Percentiles rank a stretch among this genome's conserved stretches.
These are phyloP conservation scores for Loripinus fragilis DNA, from an alignment of 2,888 invertebrate genomes.

Conservation along the genomic window DNA sequence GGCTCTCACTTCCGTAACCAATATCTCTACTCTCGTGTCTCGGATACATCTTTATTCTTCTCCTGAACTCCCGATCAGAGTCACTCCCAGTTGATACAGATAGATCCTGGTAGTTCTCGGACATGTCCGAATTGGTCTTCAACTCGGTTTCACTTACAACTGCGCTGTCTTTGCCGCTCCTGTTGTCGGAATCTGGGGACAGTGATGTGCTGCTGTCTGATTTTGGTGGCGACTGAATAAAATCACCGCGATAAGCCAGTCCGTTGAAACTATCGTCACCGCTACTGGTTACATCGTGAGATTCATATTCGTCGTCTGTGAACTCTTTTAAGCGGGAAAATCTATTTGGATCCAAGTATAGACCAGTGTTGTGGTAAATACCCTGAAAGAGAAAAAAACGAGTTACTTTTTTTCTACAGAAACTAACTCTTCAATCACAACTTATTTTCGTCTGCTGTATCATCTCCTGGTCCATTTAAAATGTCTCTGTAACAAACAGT, in stretches of 20 bases:
- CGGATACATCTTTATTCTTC: slow-evolving; percentile 46
- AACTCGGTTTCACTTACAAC: slow-evolving; percentile 76
- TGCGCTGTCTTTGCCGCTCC: slow-evolving; percentile 76
- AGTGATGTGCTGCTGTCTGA: slow-evolving; percentile 55
- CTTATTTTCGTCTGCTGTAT: too few relatives aligned
- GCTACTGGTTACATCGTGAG: slow-evolving; percentile 56
- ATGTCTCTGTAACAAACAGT: too few relatives aligned
- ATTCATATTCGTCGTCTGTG: slow-evolving; percentile 54
- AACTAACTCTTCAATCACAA: too few relatives aligned
- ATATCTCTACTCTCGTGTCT: slow-evolving; percentile 76
- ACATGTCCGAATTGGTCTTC: slow-evolving; percentile 72
- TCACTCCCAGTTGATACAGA: slow-evolving; percentile 65
- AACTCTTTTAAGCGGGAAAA: slow-evolving; percentile 45
- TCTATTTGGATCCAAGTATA: slow-evolving; percentile 36
- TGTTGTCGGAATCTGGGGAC: slow-evolving; percentile 63
- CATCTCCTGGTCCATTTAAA: too few relatives aligned
- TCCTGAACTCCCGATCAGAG: slow-evolving; percentile 64
- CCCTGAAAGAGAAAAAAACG: slow-evolving; percentile 38
- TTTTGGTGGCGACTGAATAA: slow-evolving; percentile 62
- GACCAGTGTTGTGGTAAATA: slow-evolving; percentile 51
- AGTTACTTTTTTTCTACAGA: too few relatives aligned
- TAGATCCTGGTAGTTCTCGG: slow-evolving; percentile 58
- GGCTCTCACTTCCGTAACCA: slow-evolving; percentile 83
- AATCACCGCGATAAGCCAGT: slow-evolving; percentile 55
- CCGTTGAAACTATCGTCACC: slow-evolving; percentile 63